Percentiles rank a stretch among this genome's conserved stretches.
Evolutionary conservation across 2,797 vertebrate species (phyloP).

Genomic region (Tenualosa ilisha): DNA sequence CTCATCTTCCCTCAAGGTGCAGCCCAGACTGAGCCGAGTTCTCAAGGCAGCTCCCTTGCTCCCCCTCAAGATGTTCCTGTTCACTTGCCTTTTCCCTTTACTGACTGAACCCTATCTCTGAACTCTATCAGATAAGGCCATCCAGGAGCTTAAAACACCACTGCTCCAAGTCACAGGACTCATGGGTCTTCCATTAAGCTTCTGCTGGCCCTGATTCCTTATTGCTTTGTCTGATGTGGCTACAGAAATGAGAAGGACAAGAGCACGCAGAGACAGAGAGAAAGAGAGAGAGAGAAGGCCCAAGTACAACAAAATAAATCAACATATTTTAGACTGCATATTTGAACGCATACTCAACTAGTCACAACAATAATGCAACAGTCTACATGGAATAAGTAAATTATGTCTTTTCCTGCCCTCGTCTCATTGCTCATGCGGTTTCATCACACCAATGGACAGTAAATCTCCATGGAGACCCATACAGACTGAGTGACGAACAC

Average conservation of each 20-base stretch:
- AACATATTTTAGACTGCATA: not conserved
- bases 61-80: not conserved
- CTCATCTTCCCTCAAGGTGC: not conserved
- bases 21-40: not conserved
- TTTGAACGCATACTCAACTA: not conserved
- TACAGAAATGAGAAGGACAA: not conserved
- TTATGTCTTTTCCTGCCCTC: not conserved
- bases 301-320: slow-evolving; percentile 6
- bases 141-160: not conserved
- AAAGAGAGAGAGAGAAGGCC: not conserved
- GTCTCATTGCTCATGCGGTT: not conserved
- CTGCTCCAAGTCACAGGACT: not conserved
- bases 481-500: not conserved
- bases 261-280: not conserved
- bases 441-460: not conserved
- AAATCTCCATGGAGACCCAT: slow-evolving; percentile 14
- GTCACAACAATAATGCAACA: not conserved
- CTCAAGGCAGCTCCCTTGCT: not conserved
- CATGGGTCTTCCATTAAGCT: not conserved
- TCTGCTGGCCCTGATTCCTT: not conserved
- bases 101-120: not conserved
- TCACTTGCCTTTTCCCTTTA: not conserved
- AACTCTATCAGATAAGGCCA: not conserved
- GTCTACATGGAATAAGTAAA: not conserved
- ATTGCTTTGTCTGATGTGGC: not conserved